Evolutionary conservation across 1,140 invertebrate genomes (phyloP).

Genomic region (Drosophila nikananu): DNA sequence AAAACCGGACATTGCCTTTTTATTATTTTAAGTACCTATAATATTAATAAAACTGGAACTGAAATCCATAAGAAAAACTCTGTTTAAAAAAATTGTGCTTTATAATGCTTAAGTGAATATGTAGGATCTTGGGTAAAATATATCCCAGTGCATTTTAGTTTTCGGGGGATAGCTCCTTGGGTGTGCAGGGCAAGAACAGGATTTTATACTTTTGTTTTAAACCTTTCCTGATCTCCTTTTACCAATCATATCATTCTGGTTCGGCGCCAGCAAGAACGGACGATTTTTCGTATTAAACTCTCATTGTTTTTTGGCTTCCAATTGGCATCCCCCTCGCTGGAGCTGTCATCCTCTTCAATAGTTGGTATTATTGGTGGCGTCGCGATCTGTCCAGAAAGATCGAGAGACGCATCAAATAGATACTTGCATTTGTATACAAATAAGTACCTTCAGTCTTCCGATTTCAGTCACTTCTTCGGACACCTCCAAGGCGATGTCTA

Average conservation of each 20-base stretch:
- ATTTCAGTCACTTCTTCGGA: slow-evolving; percentile 3
- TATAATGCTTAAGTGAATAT: not conserved
- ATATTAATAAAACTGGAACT: not conserved
- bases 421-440: not conserved
- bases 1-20: too few species aligned
- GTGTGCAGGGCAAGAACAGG: not conserved
- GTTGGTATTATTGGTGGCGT: not conserved
- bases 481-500: not conserved
- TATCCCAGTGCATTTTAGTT: not conserved
- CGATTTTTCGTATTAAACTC: not conserved
- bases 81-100: not conserved
- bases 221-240: not conserved
- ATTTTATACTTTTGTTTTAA: too few species aligned
- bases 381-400: not conserved
- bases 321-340: not conserved
- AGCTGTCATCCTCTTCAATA: not conserved
- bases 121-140: not conserved
- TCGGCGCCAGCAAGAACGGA: not conserved
- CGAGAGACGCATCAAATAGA: not conserved
- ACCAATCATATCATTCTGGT: not conserved
- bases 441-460: not conserved
- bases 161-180: not conserved
- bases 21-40: not conserved
- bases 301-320: not conserved
- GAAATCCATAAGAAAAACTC: not conserved